Conservation (phyloP, 2,113 vertebrate genomes). For the Spea bombifrons region DNA sequence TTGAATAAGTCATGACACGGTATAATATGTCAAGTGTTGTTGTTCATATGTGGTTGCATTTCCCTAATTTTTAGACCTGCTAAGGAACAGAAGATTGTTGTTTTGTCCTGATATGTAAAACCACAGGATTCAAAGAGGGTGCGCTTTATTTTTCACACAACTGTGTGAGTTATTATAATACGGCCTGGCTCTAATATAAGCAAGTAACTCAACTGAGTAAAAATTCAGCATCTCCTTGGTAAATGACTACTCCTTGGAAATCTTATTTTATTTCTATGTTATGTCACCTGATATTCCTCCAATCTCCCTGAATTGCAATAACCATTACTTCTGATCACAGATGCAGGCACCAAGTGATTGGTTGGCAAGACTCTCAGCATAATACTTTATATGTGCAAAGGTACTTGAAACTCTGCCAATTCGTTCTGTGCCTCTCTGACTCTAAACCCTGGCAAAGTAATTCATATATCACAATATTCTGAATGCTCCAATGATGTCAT, state of each 20-base stretch:
- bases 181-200: no score
- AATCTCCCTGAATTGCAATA: slow-evolving; percentile 45
- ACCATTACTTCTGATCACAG: slow-evolving; percentile 59
- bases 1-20: no score
- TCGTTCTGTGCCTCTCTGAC: slow-evolving; percentile 48
- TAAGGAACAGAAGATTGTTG: no score
- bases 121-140: no score
- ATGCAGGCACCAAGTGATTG: slow-evolving; percentile 52
- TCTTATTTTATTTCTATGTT: background rate
- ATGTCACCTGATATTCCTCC: slow-evolving; percentile 2
- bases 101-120: no score
- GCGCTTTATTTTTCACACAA: no score
- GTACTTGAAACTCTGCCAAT: slow-evolving; percentile 58
- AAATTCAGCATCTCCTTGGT: no score
- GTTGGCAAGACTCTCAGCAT: slow-evolving; percentile 50
- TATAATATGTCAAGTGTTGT: no score
- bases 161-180: no score
- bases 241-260: background rate
- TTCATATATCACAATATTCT: slow-evolving; percentile 62
- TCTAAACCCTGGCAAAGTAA: slow-evolving; percentile 56
- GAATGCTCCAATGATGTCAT: slow-evolving; percentile 61
- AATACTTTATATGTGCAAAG: slow-evolving; percentile 51
- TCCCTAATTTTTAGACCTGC: no score
- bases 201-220: no score
- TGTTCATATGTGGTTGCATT: no score